A percentile compares a stretch with the other conserved stretches of the same genome.
phyloP scores from a whole-genome alignment of 2,797 vertebrate genomes.

The Danio tinwini region DNA sequence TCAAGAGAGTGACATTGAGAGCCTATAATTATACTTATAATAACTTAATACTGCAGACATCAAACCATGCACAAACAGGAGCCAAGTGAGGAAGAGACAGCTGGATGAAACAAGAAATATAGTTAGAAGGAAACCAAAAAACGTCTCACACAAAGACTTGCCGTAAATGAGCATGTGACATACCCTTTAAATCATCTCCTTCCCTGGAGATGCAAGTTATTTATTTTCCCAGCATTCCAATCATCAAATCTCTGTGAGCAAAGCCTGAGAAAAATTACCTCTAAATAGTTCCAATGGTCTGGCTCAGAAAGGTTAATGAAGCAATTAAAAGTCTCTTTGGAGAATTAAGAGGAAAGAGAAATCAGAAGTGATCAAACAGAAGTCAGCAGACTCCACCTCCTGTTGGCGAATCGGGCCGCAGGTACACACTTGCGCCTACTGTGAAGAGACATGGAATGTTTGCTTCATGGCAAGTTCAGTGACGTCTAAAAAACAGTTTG shows the following conservation, averaged over 20 bases:
- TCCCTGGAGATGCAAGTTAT: conserved; percentile 40
- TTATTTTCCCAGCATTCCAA: conserved; percentile 55
- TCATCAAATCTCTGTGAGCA: conserved; percentile 49
- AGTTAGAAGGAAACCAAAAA: neutral
- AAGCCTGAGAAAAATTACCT: conserved; percentile 55
- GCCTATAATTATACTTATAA: neutral
- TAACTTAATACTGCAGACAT: neutral
- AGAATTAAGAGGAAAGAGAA: conserved; percentile 52
- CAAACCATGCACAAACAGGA: neutral
- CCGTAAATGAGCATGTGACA: conserved; percentile 2
- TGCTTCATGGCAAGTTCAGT: conserved; percentile 23
- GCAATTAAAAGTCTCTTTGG: conserved; percentile 66
- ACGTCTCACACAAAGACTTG: neutral
- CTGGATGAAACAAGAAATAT: neutral
- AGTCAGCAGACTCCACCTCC: conserved; percentile 37
- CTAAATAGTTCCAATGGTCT: conserved; percentile 65
- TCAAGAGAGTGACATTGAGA: neutral
- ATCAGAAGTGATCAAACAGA: conserved; percentile 51
- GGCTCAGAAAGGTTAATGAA: conserved; percentile 71
- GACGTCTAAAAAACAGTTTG: conserved; percentile 16
- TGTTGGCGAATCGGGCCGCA: conserved; percentile 15
- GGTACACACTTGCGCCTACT: conserved; percentile 12
- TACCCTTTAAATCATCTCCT: conserved; percentile 26
- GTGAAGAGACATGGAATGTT: conserved; percentile 23
- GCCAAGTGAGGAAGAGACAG: neutral